Percentiles rank a stretch among this genome's conserved stretches.
Conservation (phyloP, 2,113 vertebrate genomes). For the Numida meleagris region DNA sequence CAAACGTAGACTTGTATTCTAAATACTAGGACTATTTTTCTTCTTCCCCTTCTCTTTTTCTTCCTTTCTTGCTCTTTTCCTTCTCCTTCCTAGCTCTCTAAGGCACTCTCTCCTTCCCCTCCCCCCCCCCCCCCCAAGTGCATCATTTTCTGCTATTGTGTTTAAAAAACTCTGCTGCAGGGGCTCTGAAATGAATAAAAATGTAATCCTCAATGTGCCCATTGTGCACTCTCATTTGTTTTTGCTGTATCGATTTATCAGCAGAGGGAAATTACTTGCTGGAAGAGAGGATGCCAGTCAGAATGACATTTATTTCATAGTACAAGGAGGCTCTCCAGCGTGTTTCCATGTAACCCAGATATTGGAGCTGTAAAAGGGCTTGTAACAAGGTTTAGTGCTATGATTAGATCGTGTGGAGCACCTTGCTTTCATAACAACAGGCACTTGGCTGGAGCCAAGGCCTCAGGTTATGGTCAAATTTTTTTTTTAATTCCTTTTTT, state of each 20-base stretch:
- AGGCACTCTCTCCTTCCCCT: not conserved
- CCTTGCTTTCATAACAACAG: slow-evolving; percentile 81
- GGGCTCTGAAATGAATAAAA: slow-evolving; percentile 83
- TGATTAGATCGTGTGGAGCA: slow-evolving; percentile 83
- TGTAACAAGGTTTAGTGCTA: slow-evolving; percentile 84
- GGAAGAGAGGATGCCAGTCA: slow-evolving; percentile 82
- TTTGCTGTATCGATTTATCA: slow-evolving; percentile 82
- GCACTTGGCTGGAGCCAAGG: slow-evolving; percentile 72
- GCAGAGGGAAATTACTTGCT: slow-evolving; percentile 81
- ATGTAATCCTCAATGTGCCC: slow-evolving; percentile 75
- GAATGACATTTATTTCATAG: slow-evolving; percentile 86
- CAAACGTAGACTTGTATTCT: not conserved
- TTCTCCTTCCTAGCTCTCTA: not conserved
- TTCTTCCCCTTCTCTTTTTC: not conserved
- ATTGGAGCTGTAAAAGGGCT: slow-evolving; percentile 83
- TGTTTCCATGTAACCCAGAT: slow-evolving; percentile 84
- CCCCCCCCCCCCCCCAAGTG: slow-evolving; percentile 38
- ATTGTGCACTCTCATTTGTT: slow-evolving; percentile 82
- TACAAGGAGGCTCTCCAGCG: slow-evolving; percentile 80
- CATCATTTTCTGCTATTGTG: slow-evolving; percentile 80
- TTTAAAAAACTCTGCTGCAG: slow-evolving; percentile 79
- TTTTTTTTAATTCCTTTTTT: not conserved
- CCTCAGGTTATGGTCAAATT: slow-evolving; percentile 74
- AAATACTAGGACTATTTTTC: not conserved
- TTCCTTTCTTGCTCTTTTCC: not conserved